These are phyloP conservation scores for Carapus acus DNA, from an alignment of 2,797 vertebrate species.

Conservation along the genomic window DNA sequence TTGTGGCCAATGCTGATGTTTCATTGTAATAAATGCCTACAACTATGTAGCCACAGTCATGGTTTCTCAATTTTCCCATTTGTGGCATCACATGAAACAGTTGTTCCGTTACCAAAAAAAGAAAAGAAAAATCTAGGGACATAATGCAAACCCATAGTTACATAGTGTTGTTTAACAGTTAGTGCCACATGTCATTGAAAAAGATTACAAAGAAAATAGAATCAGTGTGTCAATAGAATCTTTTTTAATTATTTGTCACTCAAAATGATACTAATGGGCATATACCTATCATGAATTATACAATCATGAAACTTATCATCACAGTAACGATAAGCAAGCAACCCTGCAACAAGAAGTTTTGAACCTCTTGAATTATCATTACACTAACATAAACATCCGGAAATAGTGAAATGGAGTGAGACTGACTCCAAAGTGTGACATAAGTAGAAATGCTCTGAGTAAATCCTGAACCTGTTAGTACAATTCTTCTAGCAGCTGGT, in stretches of 20 bases:
- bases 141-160: too few species aligned
- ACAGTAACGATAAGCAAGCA: neutral
- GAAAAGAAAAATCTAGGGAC: too few species aligned
- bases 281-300: neutral
- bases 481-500: constrained; percentile 67
- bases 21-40: constrained; percentile 18
- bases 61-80: too few species aligned
- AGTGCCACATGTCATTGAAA: neutral
- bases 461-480: constrained; percentile 45
- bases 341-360: neutral
- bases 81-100: too few species aligned
- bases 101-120: too few species aligned
- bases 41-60: too few species aligned
- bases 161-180: too few species aligned
- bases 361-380: neutral
- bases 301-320: neutral
- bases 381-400: neutral
- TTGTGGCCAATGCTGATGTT: constrained; percentile 5
- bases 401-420: too few species aligned
- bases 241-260: neutral
- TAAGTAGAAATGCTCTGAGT: too few species aligned
- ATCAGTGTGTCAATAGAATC: too few species aligned
- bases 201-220: too few species aligned
- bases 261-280: neutral
- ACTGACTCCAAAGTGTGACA: too few species aligned